Evolutionary conservation across 1,140 invertebrate genomes (phyloP).

Genomic region (Zaprionus lachaisei): DNA sequence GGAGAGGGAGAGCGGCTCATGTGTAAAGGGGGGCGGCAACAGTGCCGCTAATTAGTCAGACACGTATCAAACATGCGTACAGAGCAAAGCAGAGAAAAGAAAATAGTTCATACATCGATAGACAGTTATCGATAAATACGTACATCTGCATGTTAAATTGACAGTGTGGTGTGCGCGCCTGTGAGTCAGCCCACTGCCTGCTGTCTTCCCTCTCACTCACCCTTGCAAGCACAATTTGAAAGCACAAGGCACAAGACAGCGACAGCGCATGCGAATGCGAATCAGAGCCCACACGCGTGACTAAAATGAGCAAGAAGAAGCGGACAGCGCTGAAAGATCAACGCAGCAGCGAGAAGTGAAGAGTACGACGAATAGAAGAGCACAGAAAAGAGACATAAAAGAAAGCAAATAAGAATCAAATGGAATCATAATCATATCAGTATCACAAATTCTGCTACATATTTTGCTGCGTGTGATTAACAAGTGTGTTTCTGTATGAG

Average conservation of each 20-base stretch:
- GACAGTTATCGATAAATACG: slow-evolving; percentile 21
- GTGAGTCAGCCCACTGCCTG: slow-evolving; percentile 21
- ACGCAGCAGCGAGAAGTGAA: slow-evolving; percentile 7
- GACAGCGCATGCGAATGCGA: slow-evolving; percentile 35
- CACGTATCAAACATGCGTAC: slow-evolving; percentile 50
- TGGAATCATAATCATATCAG: slow-evolving; percentile 70
- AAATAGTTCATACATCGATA: slow-evolving; percentile 24
- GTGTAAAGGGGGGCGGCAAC: slow-evolving; percentile 15
- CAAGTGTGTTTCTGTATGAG: slow-evolving; percentile 39
- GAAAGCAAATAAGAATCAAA: slow-evolving; percentile 35
- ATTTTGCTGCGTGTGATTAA: slow-evolving; percentile 58
- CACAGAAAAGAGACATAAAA: slow-evolving; percentile 18
- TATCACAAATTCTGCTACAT: slow-evolving; percentile 42
- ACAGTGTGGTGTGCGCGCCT: not conserved
- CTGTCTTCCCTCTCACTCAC: not conserved
- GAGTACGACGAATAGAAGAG: slow-evolving; percentile 1
- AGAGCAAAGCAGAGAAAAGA: not conserved
- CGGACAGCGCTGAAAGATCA: slow-evolving; percentile 24
- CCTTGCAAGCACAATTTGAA: slow-evolving; percentile 6
- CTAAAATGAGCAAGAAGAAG: slow-evolving; percentile 48
- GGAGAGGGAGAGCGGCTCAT: not conserved
- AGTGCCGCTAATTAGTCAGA: slow-evolving; percentile 61
- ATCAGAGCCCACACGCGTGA: slow-evolving; percentile 75
- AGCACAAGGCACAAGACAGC: slow-evolving; percentile 23
- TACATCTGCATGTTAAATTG: slow-evolving; percentile 4